phyloP scores from a whole-genome alignment of 2,113 vertebrate species.

The Malurus alboscapulatus region DNA sequence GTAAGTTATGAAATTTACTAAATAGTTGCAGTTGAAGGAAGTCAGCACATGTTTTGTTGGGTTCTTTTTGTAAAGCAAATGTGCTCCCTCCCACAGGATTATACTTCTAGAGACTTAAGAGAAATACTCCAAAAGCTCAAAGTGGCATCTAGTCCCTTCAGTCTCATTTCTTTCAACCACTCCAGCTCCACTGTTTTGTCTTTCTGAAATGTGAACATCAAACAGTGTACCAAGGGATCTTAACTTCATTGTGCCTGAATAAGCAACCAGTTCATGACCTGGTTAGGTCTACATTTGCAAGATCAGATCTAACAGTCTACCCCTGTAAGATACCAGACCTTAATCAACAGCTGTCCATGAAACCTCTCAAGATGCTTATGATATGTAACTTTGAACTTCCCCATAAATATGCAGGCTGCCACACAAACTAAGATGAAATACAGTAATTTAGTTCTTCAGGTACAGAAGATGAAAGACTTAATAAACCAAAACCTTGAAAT shows the following conservation, averaged over 20 bases:
- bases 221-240: background rate
- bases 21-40: background rate
- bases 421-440: background rate
- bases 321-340: background rate
- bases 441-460: background rate
- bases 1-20: background rate
- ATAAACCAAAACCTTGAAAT: background rate
- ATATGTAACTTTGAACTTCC: background rate
- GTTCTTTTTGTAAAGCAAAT: background rate
- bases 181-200: background rate
- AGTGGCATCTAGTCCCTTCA: background rate
- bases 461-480: background rate
- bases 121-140: background rate
- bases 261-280: background rate
- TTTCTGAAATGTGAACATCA: background rate
- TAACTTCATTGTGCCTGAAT: background rate
- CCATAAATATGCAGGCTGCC: background rate
- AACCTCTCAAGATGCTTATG: background rate
- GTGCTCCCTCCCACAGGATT: background rate
- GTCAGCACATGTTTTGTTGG: rapidly evolving
- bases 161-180: background rate
- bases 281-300: background rate
- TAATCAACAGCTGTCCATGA: background rate
- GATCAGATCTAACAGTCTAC: background rate
- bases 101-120: background rate